Base-by-base conservation (phyloP, 2,797 vertebrate genomes). In the Graptemys geographica region DNA sequence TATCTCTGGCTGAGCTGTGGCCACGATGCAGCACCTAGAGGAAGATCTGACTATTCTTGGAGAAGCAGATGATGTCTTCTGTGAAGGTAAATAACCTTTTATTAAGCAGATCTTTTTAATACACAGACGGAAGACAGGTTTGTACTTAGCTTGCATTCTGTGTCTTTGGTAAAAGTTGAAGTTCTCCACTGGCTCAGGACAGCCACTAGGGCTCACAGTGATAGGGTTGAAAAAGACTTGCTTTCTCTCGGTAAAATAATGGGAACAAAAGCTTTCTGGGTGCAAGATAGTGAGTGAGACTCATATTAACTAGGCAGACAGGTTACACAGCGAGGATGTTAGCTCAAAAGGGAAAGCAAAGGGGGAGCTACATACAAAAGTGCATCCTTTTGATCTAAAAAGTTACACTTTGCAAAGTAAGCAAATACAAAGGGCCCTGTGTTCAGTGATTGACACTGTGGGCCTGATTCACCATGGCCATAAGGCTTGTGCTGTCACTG, bases 21-120 rank as follows among this genome's bases (percentile, higher is more conserved):
- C 92, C 96, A 93, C 13, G 1, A 98, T 98, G 98, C 97, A 98
- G 96, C 94, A 98, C 65, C 90, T 86, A n/a, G 97, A 97, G 53
- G 96, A 98, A 5, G 96, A 98, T 72, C 79, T 56, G 51, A 59
- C 91, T 82, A 83, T 90, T 16, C 89, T 6, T 0, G 90, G 96
- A 59, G 98, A 98, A 96, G 97, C 97, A 69, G 98, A 98, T 51
- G 98, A 98, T 95, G 49, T 96, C 82, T 98, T 98, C 90, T 96
- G 90, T 91, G 98, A 98, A 98, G 98, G 98, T 98, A 98, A 98
- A 97, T 44, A 28, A 33, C 8, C 84, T 86, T 92, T 96, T 89
- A 84, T 82, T 93, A 88, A 96, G 79, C 65, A 95, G 86, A 88
- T 89, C 27, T 37, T 92, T 91, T 83, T 94, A 19, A 81, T 79